Conservation (phyloP, 1,140 invertebrate species). For the Cydia splendana region DNA sequence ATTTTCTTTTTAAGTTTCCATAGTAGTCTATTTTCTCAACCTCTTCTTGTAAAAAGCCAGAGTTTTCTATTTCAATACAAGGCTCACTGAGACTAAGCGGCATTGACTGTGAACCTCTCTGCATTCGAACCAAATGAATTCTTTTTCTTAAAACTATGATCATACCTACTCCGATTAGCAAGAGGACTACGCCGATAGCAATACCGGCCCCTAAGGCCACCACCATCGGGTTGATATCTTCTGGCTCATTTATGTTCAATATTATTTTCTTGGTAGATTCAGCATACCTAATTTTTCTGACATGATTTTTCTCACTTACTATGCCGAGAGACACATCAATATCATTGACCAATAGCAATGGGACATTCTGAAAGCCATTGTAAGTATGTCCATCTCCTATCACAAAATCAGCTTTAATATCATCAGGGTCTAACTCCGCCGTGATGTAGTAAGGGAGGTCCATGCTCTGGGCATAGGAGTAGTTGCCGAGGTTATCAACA, state of each 20-base stretch:
- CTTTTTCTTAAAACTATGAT: slow-evolving; percentile 73
- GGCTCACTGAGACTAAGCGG: slow-evolving; percentile 78
- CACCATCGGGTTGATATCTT: slow-evolving; percentile 70
- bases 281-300: slow-evolving; percentile 85
- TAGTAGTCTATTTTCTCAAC: slow-evolving; percentile 85
- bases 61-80: slow-evolving; percentile 82
- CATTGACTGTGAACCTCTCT: slow-evolving; percentile 74
- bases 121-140: slow-evolving; percentile 60
- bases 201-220: slow-evolving; percentile 73
- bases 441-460: slow-evolving; percentile 89
- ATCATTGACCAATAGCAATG: slow-evolving; percentile 82
- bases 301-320: slow-evolving; percentile 83
- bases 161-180: slow-evolving; percentile 69
- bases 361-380: slow-evolving; percentile 89
- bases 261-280: slow-evolving; percentile 78
- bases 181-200: slow-evolving; percentile 72
- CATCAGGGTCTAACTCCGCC: slow-evolving; percentile 84
- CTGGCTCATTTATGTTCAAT: slow-evolving; percentile 74
- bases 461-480: slow-evolving; percentile 80
- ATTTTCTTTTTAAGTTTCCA: slow-evolving; percentile 86
- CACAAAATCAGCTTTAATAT: slow-evolving; percentile 83
- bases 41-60: slow-evolving; percentile 87
- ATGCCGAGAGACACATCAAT: slow-evolving; percentile 88
- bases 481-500: slow-evolving; percentile 80
- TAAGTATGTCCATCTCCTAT: slow-evolving; percentile 89